Evolutionary conservation across 2,888 invertebrate genomes (phyloP).

Genomic region (Leistus spinibarbis): DNA sequence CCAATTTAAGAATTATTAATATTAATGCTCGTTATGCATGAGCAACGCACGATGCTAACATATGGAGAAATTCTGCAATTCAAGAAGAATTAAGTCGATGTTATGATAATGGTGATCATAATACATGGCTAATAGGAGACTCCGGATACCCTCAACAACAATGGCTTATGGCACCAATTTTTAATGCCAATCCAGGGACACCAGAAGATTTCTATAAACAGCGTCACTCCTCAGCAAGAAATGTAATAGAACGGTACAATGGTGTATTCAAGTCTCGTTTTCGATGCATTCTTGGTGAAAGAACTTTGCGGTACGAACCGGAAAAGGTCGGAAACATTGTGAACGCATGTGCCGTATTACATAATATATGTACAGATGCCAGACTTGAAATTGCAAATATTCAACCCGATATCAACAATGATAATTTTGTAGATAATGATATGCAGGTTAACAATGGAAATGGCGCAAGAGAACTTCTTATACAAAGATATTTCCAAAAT

Average conservation of each 20-base stretch:
- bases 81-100: neutral
- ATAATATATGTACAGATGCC: conserved; percentile 6
- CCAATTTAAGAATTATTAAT: conserved; percentile 10
- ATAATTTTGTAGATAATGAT: too few species aligned
- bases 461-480: too few species aligned
- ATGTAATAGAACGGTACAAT: conserved; percentile 25
- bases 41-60: conserved; percentile 7
- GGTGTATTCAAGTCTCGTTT: conserved; percentile 29
- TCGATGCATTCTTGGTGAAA: conserved; percentile 13
- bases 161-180: conserved; percentile 38
- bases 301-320: conserved; percentile 3
- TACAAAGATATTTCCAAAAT: too few species aligned
- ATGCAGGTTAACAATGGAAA: too few species aligned
- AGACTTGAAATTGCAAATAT: too few species aligned
- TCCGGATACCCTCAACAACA: conserved; percentile 35
- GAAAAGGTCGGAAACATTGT: conserved; percentile 1
- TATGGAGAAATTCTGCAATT: neutral
- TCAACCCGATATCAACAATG: too few species aligned
- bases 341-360: neutral
- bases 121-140: conserved; percentile 33
- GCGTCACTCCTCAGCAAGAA: conserved; percentile 22
- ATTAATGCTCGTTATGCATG: neutral
- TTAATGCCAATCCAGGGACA: conserved; percentile 11
- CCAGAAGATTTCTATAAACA: conserved; percentile 31
- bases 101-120: neutral